Conservation (phyloP, 1,140 invertebrate species). For the Oryzaephilus surinamensis region DNA sequence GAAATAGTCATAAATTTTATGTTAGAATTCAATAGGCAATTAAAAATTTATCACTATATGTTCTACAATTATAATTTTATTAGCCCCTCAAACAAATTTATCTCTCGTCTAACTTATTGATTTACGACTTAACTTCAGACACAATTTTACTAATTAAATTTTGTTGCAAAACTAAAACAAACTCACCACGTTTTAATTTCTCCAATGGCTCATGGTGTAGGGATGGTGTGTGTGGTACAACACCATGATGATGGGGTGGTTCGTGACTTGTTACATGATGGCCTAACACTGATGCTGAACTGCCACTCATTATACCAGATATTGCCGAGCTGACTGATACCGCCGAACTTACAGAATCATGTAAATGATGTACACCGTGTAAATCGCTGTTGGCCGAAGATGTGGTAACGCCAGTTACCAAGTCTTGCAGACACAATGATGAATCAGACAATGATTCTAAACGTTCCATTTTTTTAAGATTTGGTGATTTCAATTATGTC, state of each 20-base stretch:
- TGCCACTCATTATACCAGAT: constrained; percentile 53
- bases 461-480: constrained; percentile 35
- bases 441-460: constrained; percentile 51
- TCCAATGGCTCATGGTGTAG: constrained; percentile 66
- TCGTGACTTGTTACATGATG: constrained; percentile 40
- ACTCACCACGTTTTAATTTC: constrained; percentile 73
- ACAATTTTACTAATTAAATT: not conserved
- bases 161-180: constrained; percentile 9
- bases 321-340: constrained; percentile 55
- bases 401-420: constrained; percentile 44
- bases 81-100: constrained; percentile 5
- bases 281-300: constrained; percentile 38
- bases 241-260: constrained; percentile 29
- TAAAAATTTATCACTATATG: not conserved
- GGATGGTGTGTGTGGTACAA: constrained; percentile 41
- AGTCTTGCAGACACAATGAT: constrained; percentile 61
- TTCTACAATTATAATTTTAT: constrained; percentile 3
- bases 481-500: too few relatives aligned
- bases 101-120: too few relatives aligned
- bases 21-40: too few relatives aligned
- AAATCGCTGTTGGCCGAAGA: constrained; percentile 37
- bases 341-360: constrained; percentile 47
- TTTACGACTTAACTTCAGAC: too few relatives aligned
- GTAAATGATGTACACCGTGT: constrained; percentile 46
- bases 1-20: too few relatives aligned